Evolutionary conservation across 2,113 vertebrate genomes (phyloP), one percentile per base, ranked within the genome.

Genomic region (Sander lucioperca): DNA sequence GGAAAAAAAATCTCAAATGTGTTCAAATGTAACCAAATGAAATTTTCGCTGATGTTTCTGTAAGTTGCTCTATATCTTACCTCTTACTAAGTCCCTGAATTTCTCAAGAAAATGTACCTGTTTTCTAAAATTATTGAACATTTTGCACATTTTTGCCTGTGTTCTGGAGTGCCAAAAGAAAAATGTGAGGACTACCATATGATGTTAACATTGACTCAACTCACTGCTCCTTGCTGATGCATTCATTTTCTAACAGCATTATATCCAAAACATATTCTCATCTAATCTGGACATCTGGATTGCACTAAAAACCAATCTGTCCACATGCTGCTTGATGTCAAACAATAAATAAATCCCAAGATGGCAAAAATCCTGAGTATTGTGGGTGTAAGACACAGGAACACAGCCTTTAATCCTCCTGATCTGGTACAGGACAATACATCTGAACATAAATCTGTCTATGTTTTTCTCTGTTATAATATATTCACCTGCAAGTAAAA

Each of bases 291-390:
- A 86, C 85, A 79, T 79, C 63, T 84, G 82, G 77, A 80, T 83
- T 74, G 43, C n/a, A 66, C 6, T 4, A 27, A 82, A 80, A 88
- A 88, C 79, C 88, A 84, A 86, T 90, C 62, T 76, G 53, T 74
- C 61, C 47, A 76, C 65, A 84, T 65, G 23, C 69, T 81, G 54
- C 36, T 69, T 19, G 25, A 70, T 74, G 80, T 74, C 23, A 2
- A 72, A 71, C 45, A 21, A 19, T 36, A 58, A 71, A 66, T 59
- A 16, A 75, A 77, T 68, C 61, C 63, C 39, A 67, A 66, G 65
- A 71, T 48, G 39, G 71, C 27, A 27, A 47, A 61, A 71, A 80
- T 57, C 30, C 23, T 30, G 39, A 51, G 45, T 72, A 15, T 57
- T 57, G 48, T 43, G 50, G 68, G 54, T 15, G n/a, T 76, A 73